These are phyloP conservation scores for Bembecia ichneumoniformis DNA, from an alignment of 2,888 invertebrate genomes.

Conservation along the genomic window DNA sequence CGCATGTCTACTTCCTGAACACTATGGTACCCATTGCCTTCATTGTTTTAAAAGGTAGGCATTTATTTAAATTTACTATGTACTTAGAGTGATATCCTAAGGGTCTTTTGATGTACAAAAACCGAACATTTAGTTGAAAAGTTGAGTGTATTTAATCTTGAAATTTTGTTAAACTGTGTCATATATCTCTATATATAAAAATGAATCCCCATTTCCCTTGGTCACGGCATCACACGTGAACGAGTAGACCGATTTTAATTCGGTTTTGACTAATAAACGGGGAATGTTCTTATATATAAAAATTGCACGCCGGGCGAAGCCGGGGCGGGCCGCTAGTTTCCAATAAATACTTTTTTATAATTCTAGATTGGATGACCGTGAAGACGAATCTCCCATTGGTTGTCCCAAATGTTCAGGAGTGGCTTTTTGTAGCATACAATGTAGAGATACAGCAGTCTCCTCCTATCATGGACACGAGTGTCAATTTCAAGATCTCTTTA, in stretches of 20 bases:
- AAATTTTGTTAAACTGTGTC: neutral
- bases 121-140: too few species aligned
- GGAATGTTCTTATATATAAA: too few species aligned
- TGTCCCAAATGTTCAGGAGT: constrained; percentile 83
- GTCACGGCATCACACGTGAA: too few species aligned
- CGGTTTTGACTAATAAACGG: too few species aligned
- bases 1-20: constrained; percentile 79
- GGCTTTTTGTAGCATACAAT: constrained; percentile 80
- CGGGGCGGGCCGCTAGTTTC: neutral
- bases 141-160: too few species aligned
- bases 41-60: constrained; percentile 82
- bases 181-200: too few species aligned
- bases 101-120: too few species aligned
- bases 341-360: neutral
- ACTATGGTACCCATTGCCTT: constrained; percentile 84
- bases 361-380: constrained; percentile 37
- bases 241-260: too few species aligned
- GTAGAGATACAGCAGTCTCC: constrained; percentile 75
- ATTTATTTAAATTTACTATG: neutral
- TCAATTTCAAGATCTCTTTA: constrained; percentile 78
- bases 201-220: too few species aligned
- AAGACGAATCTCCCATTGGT: constrained; percentile 74
- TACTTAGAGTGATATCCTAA: too few species aligned
- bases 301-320: too few species aligned
- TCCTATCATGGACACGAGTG: constrained; percentile 85